Base-by-base conservation (phyloP, 2,797 vertebrate species). In the Anguilla pacifica region DNA sequence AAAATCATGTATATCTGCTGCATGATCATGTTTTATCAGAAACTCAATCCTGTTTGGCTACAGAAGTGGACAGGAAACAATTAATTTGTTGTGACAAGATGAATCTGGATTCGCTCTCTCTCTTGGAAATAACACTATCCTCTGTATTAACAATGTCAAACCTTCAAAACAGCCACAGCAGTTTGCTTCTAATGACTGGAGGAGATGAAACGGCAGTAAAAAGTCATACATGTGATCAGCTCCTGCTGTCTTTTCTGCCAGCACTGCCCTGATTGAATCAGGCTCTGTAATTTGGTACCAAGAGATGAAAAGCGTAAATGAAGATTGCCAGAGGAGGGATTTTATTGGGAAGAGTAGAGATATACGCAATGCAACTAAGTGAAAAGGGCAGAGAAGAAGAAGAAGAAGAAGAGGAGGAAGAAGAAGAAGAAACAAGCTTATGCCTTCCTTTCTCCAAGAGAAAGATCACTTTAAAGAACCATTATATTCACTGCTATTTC, bases 231-330 rank as follows among this genome's bases (percentile, higher is more conserved):
- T 94, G 93, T 93, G 91, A 92, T 90, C 90, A 91, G 92, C 91
- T 93, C 90, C 91, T 83, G 35, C 85, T 67, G 86, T 74, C 86
- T 83, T 61, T 55, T 87, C 85, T 67, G 83, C 85, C 25, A 46
- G 51, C 86, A 90, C 86, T 90, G 88, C 17, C 1, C 85, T 85
- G 90, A 89, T 88, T 91, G 86, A 88, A 74, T 86, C 87, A 87
- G 89, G 82, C 88, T 91, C 91, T 93, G 92, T 95, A 95, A 95
- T 95, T 95, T 95, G 91, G 93, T 93, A 94, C 88, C 91, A 28
- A n/a, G 9, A 70, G 64, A 28, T 70, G 25, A 28, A 70, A 70
- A n/a, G 64, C 22, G 13, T 25, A 46, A 70, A 70, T 70, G 64
- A 25, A 70, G 64, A n/a, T 70, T 17, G 57, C 93, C 94, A 94